Evolutionary conservation across 2,888 invertebrate genomes (phyloP).

Genomic region (Ditylenchus weischeri): DNA sequence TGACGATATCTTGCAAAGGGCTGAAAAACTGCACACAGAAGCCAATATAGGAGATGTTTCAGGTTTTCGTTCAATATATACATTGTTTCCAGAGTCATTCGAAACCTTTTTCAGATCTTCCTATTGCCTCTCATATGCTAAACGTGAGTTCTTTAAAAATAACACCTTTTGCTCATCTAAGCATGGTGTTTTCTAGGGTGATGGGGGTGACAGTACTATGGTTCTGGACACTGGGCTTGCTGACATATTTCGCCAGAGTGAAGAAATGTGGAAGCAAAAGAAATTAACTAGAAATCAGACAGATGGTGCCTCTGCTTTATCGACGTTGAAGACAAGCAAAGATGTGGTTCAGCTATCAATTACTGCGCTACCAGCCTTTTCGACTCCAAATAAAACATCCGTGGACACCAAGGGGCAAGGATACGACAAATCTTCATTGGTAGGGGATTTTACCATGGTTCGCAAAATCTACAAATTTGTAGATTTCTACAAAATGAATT

Average conservation of each 20-base stretch:
- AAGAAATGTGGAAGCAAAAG: conserved; percentile 43
- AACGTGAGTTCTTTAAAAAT: too few species aligned
- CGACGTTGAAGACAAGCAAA: conserved; percentile 11
- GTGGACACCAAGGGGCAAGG: not conserved
- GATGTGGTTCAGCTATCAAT: conserved; percentile 17
- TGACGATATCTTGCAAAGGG: conserved; percentile 36
- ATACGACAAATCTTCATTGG: not conserved
- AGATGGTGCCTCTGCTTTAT: conserved; percentile 11
- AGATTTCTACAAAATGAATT: too few species aligned
- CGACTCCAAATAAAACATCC: not conserved
- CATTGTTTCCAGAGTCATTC: not conserved
- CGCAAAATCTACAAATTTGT: too few species aligned
- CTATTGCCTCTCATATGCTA: too few species aligned
- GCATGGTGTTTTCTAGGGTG: too few species aligned
- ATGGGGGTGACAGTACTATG: not conserved
- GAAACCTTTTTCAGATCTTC: too few species aligned
- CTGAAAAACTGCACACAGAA: conserved; percentile 29
- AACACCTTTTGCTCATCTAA: too few species aligned
- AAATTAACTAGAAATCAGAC: conserved; percentile 15
- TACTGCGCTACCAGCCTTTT: conserved; percentile 3
- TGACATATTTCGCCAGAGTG: conserved; percentile 46
- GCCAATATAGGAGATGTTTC: conserved; percentile 15
- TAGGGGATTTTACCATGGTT: too few species aligned
- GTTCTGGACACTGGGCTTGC: conserved; percentile 30
- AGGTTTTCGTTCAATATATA: not conserved